Evolutionary conservation across 92 coral and sea anemone species (phyloP).

Genomic region (Porites cylindrica): DNA sequence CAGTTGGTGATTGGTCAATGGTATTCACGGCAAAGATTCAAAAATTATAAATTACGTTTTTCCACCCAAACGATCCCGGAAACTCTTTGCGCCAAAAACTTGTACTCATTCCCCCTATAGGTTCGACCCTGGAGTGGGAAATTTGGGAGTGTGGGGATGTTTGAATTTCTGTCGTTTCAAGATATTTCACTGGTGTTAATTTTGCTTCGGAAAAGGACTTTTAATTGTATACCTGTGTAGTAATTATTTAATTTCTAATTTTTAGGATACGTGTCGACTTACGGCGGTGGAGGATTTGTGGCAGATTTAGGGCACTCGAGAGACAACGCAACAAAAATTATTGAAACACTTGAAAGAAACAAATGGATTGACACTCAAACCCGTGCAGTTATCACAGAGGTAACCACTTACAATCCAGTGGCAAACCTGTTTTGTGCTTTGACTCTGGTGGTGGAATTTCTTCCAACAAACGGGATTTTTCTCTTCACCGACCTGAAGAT

Average conservation of each 20-base stretch:
- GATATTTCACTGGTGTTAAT: too few relatives aligned
- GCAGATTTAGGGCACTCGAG: slow-evolving; percentile 85
- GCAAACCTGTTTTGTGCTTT: slow-evolving; percentile 88
- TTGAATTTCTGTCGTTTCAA: too few relatives aligned
- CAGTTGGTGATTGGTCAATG: too few relatives aligned
- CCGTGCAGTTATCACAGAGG: slow-evolving; percentile 83
- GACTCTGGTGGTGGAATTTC: slow-evolving; percentile 79
- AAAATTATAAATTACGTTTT: too few relatives aligned
- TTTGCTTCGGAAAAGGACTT: too few relatives aligned
- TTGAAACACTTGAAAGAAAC: slow-evolving; percentile 73
- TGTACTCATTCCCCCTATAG: too few relatives aligned
- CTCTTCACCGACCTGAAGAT: slow-evolving; percentile 83
- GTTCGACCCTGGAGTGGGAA: too few relatives aligned
- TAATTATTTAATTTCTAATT: neutral
- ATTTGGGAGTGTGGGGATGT: too few relatives aligned
- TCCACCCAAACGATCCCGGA: too few relatives aligned
- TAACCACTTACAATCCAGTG: slow-evolving; percentile 83
- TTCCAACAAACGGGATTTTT: slow-evolving; percentile 90
- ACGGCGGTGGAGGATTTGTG: slow-evolving; percentile 87
- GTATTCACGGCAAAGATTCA: too few relatives aligned
- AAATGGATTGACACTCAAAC: slow-evolving; percentile 87
- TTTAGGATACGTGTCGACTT: slow-evolving; percentile 72
- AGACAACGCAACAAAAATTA: slow-evolving; percentile 67
- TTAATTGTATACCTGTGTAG: too few relatives aligned
- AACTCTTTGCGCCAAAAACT: too few relatives aligned